phyloP scores from a whole-genome alignment of 1,140 invertebrate species.

The Trachymyrmex septentrionalis region DNA sequence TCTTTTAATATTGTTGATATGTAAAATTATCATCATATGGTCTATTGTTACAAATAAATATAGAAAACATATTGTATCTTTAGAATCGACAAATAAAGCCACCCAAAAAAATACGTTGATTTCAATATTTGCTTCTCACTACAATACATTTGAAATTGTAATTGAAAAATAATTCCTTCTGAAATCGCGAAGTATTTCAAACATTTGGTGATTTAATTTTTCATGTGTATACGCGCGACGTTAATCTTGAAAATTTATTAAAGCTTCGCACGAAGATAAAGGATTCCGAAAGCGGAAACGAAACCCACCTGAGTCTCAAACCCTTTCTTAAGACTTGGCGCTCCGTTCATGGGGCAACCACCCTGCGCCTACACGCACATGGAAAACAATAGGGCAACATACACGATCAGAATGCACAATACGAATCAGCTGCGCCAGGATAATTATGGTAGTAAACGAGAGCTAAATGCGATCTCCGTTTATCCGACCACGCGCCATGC shows the following conservation, averaged over 20 bases:
- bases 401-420: constrained; percentile 57
- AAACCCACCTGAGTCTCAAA: constrained; percentile 12
- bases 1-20: not conserved
- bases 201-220: constrained; percentile 14
- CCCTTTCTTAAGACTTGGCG: constrained; percentile 27
- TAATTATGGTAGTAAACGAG: constrained; percentile 64
- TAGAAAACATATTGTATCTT: not conserved
- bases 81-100: not conserved
- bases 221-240: not conserved
- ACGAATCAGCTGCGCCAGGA: constrained; percentile 42
- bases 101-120: not conserved
- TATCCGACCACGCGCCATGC: constrained; percentile 55
- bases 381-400: constrained; percentile 66
- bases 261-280: constrained; percentile 3
- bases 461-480: constrained; percentile 63
- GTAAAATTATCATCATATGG: not conserved
- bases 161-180: not conserved
- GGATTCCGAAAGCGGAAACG: constrained; percentile 13
- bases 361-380: constrained; percentile 41
- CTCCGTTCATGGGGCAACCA: not conserved
- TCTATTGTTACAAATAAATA: not conserved
- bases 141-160: not conserved
- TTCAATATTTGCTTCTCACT: not conserved
- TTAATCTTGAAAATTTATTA: not conserved
- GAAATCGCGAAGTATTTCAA: not conserved